Evolutionary conservation across 2,797 vertebrate species (phyloP).

Genomic region (Brachyrhaphis roseni): DNA sequence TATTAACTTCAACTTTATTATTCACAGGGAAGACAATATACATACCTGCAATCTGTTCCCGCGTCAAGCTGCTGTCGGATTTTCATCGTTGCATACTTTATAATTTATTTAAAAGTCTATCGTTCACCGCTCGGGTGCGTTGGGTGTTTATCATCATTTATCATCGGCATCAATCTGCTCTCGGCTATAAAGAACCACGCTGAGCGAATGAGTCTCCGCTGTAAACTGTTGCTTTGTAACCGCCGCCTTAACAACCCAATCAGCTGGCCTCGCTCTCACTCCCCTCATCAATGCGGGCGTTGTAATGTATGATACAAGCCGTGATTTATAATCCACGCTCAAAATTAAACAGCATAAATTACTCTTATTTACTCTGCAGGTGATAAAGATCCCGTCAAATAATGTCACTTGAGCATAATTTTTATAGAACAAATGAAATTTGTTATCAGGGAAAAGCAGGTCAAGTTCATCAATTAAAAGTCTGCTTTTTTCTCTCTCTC

Average conservation of each 20-base stretch:
- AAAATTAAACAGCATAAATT: slow-evolving; percentile 86
- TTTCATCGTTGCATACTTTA: slow-evolving; percentile 75
- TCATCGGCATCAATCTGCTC: slow-evolving; percentile 68
- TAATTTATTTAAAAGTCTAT: slow-evolving; percentile 77
- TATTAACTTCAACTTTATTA: slow-evolving; percentile 59
- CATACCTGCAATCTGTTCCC: slow-evolving; percentile 63
- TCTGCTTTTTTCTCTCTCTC: slow-evolving; percentile 58
- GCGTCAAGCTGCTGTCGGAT: slow-evolving; percentile 61
- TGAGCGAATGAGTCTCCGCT: slow-evolving; percentile 65
- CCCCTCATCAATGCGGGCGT: slow-evolving; percentile 75
- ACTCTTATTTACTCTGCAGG: slow-evolving; percentile 86
- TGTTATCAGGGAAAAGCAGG: slow-evolving; percentile 84
- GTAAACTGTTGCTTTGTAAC: slow-evolving; percentile 64
- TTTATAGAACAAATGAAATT: slow-evolving; percentile 87
- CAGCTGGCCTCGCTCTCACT: slow-evolving; percentile 67
- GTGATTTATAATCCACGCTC: slow-evolving; percentile 82
- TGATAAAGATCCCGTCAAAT: slow-evolving; percentile 87
- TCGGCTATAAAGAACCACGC: slow-evolving; percentile 59
- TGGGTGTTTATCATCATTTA: slow-evolving; percentile 72
- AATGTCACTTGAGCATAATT: slow-evolving; percentile 86
- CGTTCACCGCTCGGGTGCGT: slow-evolving; percentile 58
- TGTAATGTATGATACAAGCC: slow-evolving; percentile 75
- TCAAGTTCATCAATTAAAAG: slow-evolving; percentile 86
- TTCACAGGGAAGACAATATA: slow-evolving; percentile 54
- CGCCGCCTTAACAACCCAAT: slow-evolving; percentile 73